Evolutionary conservation across 2,888 invertebrate genomes (phyloP).

Genomic region (Ophion slaviceki): DNA sequence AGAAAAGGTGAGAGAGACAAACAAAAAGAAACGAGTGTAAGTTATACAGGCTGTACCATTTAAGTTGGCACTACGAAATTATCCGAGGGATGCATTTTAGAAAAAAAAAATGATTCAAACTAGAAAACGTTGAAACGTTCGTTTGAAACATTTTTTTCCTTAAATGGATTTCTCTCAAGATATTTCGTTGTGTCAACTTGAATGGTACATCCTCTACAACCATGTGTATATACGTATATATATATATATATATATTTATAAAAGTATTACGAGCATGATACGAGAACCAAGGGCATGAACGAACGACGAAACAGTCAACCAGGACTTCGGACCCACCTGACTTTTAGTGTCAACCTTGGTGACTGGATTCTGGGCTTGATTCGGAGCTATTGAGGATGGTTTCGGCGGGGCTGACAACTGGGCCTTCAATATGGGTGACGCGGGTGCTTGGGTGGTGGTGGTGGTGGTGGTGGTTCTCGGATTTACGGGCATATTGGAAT

Average conservation of each 20-base stretch:
- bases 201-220: too few species aligned
- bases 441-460: constrained; percentile 84
- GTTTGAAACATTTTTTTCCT: too few species aligned
- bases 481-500: constrained; percentile 72
- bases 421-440: constrained; percentile 93
- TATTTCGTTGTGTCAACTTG: too few species aligned
- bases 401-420: constrained; percentile 90
- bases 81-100: too few species aligned
- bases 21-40: constrained; percentile 57
- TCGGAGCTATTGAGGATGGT: constrained; percentile 79
- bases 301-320: constrained; percentile 74
- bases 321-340: constrained; percentile 85
- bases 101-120: too few species aligned
- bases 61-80: too few species aligned
- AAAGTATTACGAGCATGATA: constrained; percentile 54
- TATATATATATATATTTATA: too few species aligned
- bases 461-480: constrained; percentile 70
- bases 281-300: constrained; percentile 71
- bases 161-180: too few species aligned
- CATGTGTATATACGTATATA: too few species aligned
- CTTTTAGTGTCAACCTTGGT: constrained; percentile 84
- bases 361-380: constrained; percentile 79
- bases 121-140: too few species aligned
- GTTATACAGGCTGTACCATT: too few species aligned
- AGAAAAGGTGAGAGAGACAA: neutral